A percentile compares a stretch with the other conserved stretches of the same genome.
Evolutionary conservation across 2,113 vertebrate genomes (phyloP).

Genomic region (Pycnonotus jocosus): DNA sequence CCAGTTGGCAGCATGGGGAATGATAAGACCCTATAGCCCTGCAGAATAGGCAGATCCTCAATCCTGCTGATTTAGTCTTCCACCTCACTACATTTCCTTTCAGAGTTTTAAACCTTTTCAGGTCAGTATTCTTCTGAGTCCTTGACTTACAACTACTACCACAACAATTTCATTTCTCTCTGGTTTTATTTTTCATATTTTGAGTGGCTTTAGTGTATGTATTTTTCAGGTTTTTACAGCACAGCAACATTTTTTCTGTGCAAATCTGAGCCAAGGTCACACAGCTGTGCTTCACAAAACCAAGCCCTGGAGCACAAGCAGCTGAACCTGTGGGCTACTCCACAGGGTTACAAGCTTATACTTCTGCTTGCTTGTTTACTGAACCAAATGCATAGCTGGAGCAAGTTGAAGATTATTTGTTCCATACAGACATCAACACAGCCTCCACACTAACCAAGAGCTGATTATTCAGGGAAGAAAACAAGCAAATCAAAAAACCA

Average conservation of each 20-base stretch:
- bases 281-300: constrained; percentile 5
- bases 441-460: not conserved
- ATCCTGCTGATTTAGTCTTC: not conserved
- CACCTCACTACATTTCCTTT: not conserved
- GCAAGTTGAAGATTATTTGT: not conserved
- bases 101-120: not conserved
- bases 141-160: not conserved
- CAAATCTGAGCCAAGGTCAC: constrained; percentile 18
- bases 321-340: not conserved
- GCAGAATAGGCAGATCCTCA: not conserved
- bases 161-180: not conserved
- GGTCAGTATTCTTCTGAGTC: not conserved
- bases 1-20: not conserved
- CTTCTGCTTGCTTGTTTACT: not conserved
- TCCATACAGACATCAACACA: not conserved
- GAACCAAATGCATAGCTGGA: not conserved
- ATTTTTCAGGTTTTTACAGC: not conserved
- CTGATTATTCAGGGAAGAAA: constrained; percentile 1
- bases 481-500: not conserved
- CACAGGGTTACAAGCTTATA: not conserved
- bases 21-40: not conserved
- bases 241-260: not conserved
- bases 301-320: not conserved
- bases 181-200: not conserved
- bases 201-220: not conserved